Conservation (phyloP, 2,888 invertebrate genomes). For the Spodoptera exigua region DNA sequence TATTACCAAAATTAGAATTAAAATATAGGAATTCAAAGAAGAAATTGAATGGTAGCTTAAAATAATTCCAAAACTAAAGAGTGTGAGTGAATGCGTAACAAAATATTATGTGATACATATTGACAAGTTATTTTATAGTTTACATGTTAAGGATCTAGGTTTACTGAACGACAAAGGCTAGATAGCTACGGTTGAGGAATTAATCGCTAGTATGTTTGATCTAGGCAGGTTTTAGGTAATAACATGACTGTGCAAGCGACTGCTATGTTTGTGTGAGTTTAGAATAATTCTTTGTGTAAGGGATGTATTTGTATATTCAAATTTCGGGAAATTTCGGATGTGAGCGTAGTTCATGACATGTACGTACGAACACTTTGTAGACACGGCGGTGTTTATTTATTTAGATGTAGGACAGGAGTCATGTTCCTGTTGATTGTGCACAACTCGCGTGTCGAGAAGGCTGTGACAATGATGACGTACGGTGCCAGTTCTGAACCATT, state of each 20-base stretch:
- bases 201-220: conserved; percentile 44
- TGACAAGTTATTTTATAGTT: conserved; percentile 49
- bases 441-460: conserved; percentile 64
- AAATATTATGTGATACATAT: conserved; percentile 52
- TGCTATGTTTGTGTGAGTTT: conserved; percentile 30
- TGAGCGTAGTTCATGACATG: conserved; percentile 78
- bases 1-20: conserved; percentile 56
- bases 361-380: conserved; percentile 34
- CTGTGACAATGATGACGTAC: conserved; percentile 73
- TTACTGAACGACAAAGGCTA: conserved; percentile 38
- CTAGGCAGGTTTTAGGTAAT: conserved; percentile 46
- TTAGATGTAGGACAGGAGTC: conserved; percentile 38
- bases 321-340: conserved; percentile 48
- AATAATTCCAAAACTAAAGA: conserved; percentile 37
- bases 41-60: conserved; percentile 35
- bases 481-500: conserved; percentile 65
- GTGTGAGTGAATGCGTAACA: conserved; percentile 39
- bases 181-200: conserved; percentile 50
- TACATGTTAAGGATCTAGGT: conserved; percentile 21
- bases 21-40: conserved; percentile 30
- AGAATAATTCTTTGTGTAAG: conserved; percentile 35
- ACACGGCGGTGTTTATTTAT: conserved; percentile 45
- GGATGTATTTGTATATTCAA: conserved; percentile 11
- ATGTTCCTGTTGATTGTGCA: conserved; percentile 43
- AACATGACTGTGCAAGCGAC: conserved; percentile 33